phyloP scores from a whole-genome alignment of 2,113 vertebrate species.

The Himantopus leucocephalus region DNA sequence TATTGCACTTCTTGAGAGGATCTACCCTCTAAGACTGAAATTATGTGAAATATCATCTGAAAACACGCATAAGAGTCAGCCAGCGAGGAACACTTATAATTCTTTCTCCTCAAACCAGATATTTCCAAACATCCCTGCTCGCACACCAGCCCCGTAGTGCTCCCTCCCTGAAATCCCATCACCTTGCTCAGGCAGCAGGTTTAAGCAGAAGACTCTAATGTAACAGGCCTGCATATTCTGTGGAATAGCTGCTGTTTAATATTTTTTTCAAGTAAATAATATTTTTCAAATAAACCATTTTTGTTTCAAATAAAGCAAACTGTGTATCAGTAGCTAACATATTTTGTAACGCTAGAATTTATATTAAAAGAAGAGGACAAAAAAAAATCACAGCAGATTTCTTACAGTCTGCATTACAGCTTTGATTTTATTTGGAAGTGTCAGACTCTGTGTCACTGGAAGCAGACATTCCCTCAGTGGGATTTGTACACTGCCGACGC shows the following conservation, averaged over 20 bases:
- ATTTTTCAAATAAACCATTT: background rate
- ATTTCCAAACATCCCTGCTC: background rate
- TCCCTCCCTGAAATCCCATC: background rate
- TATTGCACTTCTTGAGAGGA: background rate
- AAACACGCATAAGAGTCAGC: background rate
- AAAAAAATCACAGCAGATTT: conserved; percentile 23
- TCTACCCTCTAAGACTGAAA: background rate
- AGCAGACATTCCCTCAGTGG: background rate
- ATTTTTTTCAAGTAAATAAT: background rate
- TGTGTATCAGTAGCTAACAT: background rate
- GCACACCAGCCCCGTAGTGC: background rate
- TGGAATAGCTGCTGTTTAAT: background rate
- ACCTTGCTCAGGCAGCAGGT: background rate
- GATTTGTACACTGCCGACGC: background rate
- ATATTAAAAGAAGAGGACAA: background rate
- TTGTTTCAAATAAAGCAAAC: background rate
- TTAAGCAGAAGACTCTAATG: background rate
- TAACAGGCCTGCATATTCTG: background rate
- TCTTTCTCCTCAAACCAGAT: background rate
- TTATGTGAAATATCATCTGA: background rate
- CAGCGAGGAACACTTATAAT: background rate
- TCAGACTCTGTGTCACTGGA: conserved; percentile 45
- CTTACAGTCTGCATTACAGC: conserved; percentile 15
- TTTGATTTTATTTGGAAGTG: conserved; percentile 35
- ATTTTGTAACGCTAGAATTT: background rate